phyloP scores from a whole-genome alignment of 2,888 invertebrate species.

The Caprella mutica region DNA sequence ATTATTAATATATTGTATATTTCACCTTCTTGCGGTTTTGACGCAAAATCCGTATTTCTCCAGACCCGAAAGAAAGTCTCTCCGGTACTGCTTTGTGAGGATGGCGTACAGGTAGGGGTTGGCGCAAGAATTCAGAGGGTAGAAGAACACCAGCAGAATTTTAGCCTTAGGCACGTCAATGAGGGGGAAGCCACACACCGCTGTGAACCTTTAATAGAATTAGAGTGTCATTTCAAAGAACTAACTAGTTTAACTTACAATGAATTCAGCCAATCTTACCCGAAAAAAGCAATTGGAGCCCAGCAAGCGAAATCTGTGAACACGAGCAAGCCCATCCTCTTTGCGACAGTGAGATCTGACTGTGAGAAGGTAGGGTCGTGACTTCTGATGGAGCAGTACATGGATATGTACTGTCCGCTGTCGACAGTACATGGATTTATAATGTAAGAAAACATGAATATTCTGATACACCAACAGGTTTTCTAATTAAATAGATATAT shows the following conservation, averaged over 20 bases:
- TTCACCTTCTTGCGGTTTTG: constrained; percentile 25
- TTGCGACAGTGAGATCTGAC: constrained; percentile 62
- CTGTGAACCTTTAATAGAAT: constrained; percentile 49
- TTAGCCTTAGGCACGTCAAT: constrained; percentile 58
- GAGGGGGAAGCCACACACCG: constrained; percentile 67
- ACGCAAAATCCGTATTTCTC: constrained; percentile 47
- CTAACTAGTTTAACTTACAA: background rate
- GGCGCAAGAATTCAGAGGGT: constrained; percentile 81
- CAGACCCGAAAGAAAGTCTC: constrained; percentile 57
- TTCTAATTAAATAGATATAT: too few species aligned
- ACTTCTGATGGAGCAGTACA: constrained; percentile 59
- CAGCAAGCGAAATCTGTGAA: constrained; percentile 72
- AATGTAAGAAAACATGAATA: too few species aligned
- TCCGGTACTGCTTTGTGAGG: constrained; percentile 71
- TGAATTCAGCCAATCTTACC: too few species aligned
- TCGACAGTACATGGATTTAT: too few species aligned
- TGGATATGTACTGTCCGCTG: constrained; percentile 71
- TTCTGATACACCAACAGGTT: too few species aligned
- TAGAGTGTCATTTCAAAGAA: background rate
- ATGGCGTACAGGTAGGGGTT: constrained; percentile 88
- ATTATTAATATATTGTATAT: background rate
- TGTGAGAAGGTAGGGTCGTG: constrained; percentile 43
- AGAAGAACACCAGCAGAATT: constrained; percentile 73
- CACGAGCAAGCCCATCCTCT: constrained; percentile 76
- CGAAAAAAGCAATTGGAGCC: constrained; percentile 82